A percentile compares a stretch with the other conserved stretches of the same genome.
Evolutionary conservation across 1,140 invertebrate species (phyloP).

Genomic region (Kradibia gibbosae): DNA sequence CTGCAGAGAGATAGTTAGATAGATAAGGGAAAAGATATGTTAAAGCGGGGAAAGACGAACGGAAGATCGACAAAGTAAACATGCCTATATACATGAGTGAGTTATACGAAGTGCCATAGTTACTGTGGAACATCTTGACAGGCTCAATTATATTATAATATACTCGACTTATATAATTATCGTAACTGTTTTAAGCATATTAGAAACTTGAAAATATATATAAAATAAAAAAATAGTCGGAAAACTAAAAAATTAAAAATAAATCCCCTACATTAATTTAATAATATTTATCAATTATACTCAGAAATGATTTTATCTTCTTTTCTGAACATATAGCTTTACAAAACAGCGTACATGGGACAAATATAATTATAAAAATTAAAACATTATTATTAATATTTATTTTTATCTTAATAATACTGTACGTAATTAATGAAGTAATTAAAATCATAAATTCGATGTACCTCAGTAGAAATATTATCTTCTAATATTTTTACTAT

Average conservation of each 20-base stretch:
- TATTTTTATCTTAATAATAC: too few relatives aligned
- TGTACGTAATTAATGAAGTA: too few relatives aligned
- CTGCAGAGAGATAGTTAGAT: background rate
- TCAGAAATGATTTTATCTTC: too few relatives aligned
- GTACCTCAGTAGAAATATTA: too few relatives aligned
- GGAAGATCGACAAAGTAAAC: background rate
- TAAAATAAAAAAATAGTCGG: background rate
- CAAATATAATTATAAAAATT: too few relatives aligned
- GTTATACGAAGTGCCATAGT: constrained; percentile 14
- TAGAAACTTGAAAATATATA: background rate
- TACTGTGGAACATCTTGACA: background rate
- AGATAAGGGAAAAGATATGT: background rate
- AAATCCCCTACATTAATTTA: too few relatives aligned
- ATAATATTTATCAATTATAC: too few relatives aligned
- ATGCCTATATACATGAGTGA: background rate
- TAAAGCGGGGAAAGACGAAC: background rate
- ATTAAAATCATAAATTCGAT: too few relatives aligned
- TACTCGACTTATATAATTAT: background rate
- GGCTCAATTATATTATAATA: background rate
- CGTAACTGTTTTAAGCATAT: background rate
- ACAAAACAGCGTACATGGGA: too few relatives aligned
- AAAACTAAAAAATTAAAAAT: background rate
- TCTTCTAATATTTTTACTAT: too few relatives aligned
- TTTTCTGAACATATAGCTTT: too few relatives aligned
- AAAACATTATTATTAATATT: too few relatives aligned